These are phyloP conservation scores for Puffinus mauretanicus DNA, from an alignment of 2,113 vertebrate genomes.

Conservation along the genomic window DNA sequence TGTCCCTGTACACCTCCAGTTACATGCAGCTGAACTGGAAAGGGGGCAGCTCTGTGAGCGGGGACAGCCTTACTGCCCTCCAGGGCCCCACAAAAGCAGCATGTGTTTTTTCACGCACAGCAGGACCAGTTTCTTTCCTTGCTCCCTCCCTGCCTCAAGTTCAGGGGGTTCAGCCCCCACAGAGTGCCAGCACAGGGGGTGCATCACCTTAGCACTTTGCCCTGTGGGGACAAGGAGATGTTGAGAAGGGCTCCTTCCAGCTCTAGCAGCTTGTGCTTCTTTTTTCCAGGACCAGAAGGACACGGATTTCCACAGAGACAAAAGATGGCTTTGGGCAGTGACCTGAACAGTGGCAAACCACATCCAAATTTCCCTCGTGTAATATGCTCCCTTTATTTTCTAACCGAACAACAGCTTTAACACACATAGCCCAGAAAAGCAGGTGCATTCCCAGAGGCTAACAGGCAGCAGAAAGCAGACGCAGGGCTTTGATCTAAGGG, in stretches of 20 bases:
- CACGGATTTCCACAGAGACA: neutral
- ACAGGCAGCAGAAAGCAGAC: neutral
- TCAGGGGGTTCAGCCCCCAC: neutral
- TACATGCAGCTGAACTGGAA: fast-evolving
- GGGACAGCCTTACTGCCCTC: neutral
- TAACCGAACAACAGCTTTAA: neutral
- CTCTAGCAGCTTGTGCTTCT: neutral
- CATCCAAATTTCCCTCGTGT: neutral
- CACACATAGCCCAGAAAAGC: neutral
- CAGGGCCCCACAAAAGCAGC: neutral
- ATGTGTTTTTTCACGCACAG: fast-evolving
- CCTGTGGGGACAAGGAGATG: fast-evolving
- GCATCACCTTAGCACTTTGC: neutral
- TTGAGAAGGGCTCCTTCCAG: neutral
- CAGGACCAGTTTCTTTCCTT: neutral
- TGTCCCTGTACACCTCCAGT: fast-evolving
- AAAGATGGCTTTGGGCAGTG: neutral
- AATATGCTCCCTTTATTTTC: neutral
- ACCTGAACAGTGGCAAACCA: neutral
- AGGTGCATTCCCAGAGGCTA: neutral
- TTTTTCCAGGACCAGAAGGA: neutral
- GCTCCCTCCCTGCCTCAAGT: neutral
- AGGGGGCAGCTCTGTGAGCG: fast-evolving
- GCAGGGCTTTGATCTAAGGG: neutral
- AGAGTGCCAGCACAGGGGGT: neutral